These are phyloP conservation scores for Loris lydekkerianus DNA, from an alignment of 2,797 vertebrate species.

Conservation along the genomic window DNA sequence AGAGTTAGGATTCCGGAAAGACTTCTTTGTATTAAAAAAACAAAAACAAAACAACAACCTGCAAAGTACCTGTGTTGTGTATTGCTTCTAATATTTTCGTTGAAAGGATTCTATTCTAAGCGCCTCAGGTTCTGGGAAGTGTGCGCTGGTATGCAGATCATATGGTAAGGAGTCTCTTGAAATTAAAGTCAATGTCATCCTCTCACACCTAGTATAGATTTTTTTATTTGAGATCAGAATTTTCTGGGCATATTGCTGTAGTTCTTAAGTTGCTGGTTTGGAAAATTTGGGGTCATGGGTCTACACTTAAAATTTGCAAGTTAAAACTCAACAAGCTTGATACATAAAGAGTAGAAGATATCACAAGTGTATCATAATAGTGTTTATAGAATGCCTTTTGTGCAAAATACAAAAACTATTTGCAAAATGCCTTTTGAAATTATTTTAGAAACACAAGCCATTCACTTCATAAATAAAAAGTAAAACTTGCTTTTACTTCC, in stretches of 20 bases:
- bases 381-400: background rate
- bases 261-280: slow-evolving; percentile 25
- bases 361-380: background rate
- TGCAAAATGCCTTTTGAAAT: too few species aligned
- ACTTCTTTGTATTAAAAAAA: background rate
- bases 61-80: slow-evolving; percentile 14
- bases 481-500: slow-evolving; percentile 2
- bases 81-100: slow-evolving; percentile 39
- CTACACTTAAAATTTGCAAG: slow-evolving; percentile 39
- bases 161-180: slow-evolving; percentile 12
- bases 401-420: background rate
- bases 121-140: slow-evolving; percentile 14
- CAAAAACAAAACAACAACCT: background rate
- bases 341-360: background rate
- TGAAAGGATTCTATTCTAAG: slow-evolving; percentile 25
- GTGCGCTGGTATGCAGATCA: background rate
- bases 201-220: background rate
- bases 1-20: slow-evolving; percentile 39
- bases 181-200: background rate
- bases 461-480: background rate
- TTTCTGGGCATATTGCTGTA: slow-evolving; percentile 14
- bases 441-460: background rate
- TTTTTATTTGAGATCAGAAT: slow-evolving; percentile 31
- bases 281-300: background rate
- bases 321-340: background rate